Evolutionary conservation across 1,140 invertebrate species (phyloP).

Genomic region (Andricus grossulariae): DNA sequence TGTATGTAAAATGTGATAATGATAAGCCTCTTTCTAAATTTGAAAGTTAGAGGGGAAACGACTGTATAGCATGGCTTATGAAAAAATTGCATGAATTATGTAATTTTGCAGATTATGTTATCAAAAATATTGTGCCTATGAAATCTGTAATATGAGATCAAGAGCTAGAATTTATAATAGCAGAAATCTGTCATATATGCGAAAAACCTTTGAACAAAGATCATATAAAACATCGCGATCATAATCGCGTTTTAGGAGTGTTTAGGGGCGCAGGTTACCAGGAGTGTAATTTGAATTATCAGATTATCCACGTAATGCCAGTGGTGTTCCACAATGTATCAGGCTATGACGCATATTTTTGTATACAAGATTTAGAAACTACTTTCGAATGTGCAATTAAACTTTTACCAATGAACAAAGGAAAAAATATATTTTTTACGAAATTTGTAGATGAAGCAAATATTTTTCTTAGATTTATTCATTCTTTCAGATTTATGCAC

Average conservation of each 20-base stretch:
- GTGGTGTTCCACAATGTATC: conserved; percentile 65
- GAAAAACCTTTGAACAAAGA: conserved; percentile 24
- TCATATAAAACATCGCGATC: conserved; percentile 53
- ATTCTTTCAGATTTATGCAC: conserved; percentile 42
- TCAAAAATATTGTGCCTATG: conserved; percentile 29
- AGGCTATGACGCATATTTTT: conserved; percentile 56
- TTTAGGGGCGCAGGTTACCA: conserved; percentile 62
- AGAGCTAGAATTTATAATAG: conserved; percentile 1
- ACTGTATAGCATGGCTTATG: too few species aligned
- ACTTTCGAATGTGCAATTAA: conserved; percentile 30
- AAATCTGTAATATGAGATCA: conserved; percentile 15
- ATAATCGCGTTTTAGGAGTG: conserved; percentile 63
- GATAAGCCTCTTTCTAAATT: too few species aligned
- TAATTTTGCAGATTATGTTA: conserved; percentile 32
- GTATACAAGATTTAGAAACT: conserved; percentile 43
- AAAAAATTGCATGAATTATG: too few species aligned
- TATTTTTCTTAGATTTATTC: conserved; percentile 42
- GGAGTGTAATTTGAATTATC: conserved; percentile 65
- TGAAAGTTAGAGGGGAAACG: too few species aligned
- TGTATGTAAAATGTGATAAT: too few species aligned
- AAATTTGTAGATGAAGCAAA: conserved; percentile 39
- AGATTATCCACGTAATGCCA: conserved; percentile 53
- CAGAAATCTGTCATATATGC: conserved; percentile 38
- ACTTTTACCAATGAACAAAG: conserved; percentile 49
- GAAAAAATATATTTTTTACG: conserved; percentile 53